Evolutionary conservation across 2,797 vertebrate species (phyloP).

Genomic region (Ctenosaura bakeri): DNA sequence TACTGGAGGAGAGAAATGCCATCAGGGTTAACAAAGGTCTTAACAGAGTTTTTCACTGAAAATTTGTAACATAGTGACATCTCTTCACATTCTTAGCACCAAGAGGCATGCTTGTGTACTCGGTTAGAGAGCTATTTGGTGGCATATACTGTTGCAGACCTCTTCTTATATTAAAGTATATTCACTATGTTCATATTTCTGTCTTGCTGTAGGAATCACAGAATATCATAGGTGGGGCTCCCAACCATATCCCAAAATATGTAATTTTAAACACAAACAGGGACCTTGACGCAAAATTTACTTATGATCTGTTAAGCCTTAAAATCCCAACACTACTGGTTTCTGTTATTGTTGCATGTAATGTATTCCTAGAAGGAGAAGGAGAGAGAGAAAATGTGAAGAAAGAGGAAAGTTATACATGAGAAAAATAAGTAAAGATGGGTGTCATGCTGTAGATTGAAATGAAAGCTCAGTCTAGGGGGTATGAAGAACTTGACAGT

Average conservation of each 20-base stretch:
- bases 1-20: too few species aligned
- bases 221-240: background rate
- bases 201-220: slow-evolving; percentile 2
- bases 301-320: background rate
- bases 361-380: background rate
- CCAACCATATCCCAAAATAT: background rate
- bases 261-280: background rate
- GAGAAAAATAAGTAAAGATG: background rate
- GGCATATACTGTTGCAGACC: background rate
- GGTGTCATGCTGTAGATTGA: background rate
- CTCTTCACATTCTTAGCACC: too few species aligned
- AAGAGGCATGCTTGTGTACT: too few species aligned
- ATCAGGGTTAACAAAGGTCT: too few species aligned
- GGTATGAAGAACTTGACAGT: background rate
- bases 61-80: too few species aligned
- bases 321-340: background rate
- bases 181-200: background rate
- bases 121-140: background rate
- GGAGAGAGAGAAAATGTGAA: background rate
- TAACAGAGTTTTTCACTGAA: too few species aligned
- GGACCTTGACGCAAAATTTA: background rate
- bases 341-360: too few species aligned
- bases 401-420: background rate
- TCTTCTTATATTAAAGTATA: background rate
- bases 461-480: background rate